Percentiles rank a stretch among this genome's conserved stretches.
phyloP scores from a whole-genome alignment of 2,888 invertebrate genomes.

The Lissonota sp. region DNA sequence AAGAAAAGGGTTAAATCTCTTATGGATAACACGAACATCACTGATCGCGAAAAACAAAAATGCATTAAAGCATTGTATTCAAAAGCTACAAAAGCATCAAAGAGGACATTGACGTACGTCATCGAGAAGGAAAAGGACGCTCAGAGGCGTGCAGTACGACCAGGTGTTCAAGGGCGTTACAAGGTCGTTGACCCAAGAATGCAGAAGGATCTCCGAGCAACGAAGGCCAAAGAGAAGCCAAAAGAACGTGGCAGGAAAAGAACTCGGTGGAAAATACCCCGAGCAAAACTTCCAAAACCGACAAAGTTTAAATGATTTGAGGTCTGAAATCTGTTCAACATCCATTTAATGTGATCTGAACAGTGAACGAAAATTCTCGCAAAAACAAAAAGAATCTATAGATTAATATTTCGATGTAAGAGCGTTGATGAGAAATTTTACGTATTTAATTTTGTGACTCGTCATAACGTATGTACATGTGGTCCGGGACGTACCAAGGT shows the following conservation, averaged over 20 bases:
- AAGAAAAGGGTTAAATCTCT: constrained; percentile 98
- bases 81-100: constrained; percentile 93
- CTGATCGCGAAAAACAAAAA: constrained; percentile 96
- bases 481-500: too few relatives aligned
- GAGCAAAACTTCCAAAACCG: constrained; percentile 61
- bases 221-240: constrained; percentile 87
- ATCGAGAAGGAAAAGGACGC: constrained; percentile 95
- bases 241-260: constrained; percentile 80
- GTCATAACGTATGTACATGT: too few relatives aligned
- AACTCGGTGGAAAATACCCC: constrained; percentile 80
- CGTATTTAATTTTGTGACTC: too few relatives aligned
- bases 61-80: constrained; percentile 97
- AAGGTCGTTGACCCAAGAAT: constrained; percentile 98
- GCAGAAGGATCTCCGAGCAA: constrained; percentile 95
- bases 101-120: constrained; percentile 96
- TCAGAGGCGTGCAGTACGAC: constrained; percentile 89
- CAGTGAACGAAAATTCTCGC: neutral
- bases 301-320: constrained; percentile 61
- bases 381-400: too few relatives aligned
- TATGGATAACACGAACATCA: constrained; percentile 94
- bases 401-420: too few relatives aligned
- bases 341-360: neutral
- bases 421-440: too few relatives aligned
- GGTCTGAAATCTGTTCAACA: neutral
- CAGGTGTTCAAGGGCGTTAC: constrained; percentile 95